Base-by-base conservation (phyloP, 2,888 invertebrate species). In the Leptopilina myrica region DNA sequence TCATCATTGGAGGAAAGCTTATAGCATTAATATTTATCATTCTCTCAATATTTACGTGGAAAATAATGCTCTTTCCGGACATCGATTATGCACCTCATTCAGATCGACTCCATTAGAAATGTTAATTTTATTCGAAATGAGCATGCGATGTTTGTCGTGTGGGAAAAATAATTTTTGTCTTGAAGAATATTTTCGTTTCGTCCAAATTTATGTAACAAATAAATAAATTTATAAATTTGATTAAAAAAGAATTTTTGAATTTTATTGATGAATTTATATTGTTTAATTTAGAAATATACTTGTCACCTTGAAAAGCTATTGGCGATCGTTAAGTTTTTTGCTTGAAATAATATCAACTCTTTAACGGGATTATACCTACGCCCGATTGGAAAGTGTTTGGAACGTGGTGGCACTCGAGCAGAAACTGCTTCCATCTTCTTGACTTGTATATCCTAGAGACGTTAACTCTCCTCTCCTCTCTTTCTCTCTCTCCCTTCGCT, bases 1-100 rank as follows among this genome's bases (percentile, higher is more conserved):
- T 33, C 56, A 73, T 77, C 56, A 56, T 15, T 33, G 78, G 66
- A 56, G 69, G 56, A 78, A 79, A 81, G 76, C 69, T 53, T n/a
- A 20, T n/a, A 20, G 65, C 20, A 46, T 78, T 56, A 33, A 73
- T 56, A 73, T 56, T 73, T 56, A 73, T 73, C 33, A 53, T 73
- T 26, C 33, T 73, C 56, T 73, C 40, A 20, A 40, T 9, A 59
- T 73, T 73, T 33, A 56, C 56, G n/a, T 40, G n/a, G 26, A 73
- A 73, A 73, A 15, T 73, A 73, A 56, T 73, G 56, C 40, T 56
- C 33, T 69, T 20, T 7, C 12, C 20, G 11, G 49, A 14, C 53
- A 26, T 33, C 15, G 53, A 53, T 56, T 56, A 59, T 73, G n/a
- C 26, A 56, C 26, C 33, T 53, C 33, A 33, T n/a, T 33, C 15